Conservation (phyloP, 1,140 invertebrate genomes). For the Drosophila baimaii region DNA sequence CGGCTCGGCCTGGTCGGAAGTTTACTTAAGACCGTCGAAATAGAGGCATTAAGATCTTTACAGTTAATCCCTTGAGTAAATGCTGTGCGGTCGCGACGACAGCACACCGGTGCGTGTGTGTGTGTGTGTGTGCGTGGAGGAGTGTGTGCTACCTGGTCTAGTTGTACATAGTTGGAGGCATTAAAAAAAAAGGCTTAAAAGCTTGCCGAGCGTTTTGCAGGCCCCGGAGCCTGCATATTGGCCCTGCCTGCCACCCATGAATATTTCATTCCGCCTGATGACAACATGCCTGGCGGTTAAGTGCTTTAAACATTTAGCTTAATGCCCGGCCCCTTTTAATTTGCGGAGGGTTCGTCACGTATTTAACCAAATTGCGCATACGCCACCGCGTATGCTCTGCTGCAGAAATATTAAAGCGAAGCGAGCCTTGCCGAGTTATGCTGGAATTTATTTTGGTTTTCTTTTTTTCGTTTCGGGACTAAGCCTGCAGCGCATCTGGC, state of each 20-base stretch:
- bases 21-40: slow-evolving; percentile 83
- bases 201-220: slow-evolving; percentile 51
- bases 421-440: slow-evolving; percentile 36
- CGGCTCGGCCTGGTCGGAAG: slow-evolving; percentile 51
- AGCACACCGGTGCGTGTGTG: slow-evolving; percentile 45
- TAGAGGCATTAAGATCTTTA: slow-evolving; percentile 84
- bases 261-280: slow-evolving; percentile 63
- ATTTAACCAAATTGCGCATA: slow-evolving; percentile 77
- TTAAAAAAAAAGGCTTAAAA: slow-evolving; percentile 79
- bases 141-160: slow-evolving; percentile 54
- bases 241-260: slow-evolving; percentile 40
- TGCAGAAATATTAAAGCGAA: slow-evolving; percentile 69
- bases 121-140: slow-evolving; percentile 9
- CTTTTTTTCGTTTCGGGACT: background rate
- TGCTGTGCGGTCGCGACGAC: slow-evolving; percentile 68
- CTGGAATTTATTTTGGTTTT: slow-evolving; percentile 13
- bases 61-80: slow-evolving; percentile 83
- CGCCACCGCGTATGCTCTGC: slow-evolving; percentile 44
- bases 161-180: slow-evolving; percentile 65
- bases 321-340: slow-evolving; percentile 67
- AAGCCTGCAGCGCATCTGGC: slow-evolving; percentile 65
- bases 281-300: slow-evolving; percentile 65
- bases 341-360: slow-evolving; percentile 61
- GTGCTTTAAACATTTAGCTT: slow-evolving; percentile 79
- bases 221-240: slow-evolving; percentile 25